Evolutionary conservation across 2,888 invertebrate species (phyloP).

Genomic region (Drosophila neonasuta): DNA sequence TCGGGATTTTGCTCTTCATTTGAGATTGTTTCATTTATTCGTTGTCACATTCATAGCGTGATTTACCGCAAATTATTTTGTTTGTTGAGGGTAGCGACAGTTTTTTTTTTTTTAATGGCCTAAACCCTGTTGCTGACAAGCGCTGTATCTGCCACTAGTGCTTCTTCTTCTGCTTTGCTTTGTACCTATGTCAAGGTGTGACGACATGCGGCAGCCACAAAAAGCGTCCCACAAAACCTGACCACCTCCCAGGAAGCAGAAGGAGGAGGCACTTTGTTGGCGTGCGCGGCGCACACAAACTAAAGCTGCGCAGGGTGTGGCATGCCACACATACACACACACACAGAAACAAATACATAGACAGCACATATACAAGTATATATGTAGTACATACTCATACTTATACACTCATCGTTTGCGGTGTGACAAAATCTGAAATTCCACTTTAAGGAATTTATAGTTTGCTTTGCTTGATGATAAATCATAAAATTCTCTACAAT

Average conservation of each 20-base stretch:
- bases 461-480: not conserved
- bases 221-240: conserved; percentile 10
- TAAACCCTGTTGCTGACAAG: conserved; percentile 19
- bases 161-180: not conserved
- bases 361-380: not conserved
- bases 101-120: conserved; percentile 4
- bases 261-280: conserved; percentile 14
- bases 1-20: not conserved
- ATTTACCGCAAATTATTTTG: conserved; percentile 8
- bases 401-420: not conserved
- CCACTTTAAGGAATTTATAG: conserved; percentile 7
- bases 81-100: not conserved
- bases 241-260: not conserved
- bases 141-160: not conserved
- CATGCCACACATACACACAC: conserved; percentile 31
- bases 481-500: not conserved
- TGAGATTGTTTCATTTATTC: conserved; percentile 3
- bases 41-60: not conserved
- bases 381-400: not conserved
- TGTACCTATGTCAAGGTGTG: conserved; percentile 41
- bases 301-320: conserved; percentile 58
- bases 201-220: conserved; percentile 38
- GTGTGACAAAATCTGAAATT: conserved; percentile 12
- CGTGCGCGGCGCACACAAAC: conserved; percentile 41
- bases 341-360: not conserved